Base-by-base conservation (phyloP, 2,113 vertebrate species). In the Ameiurus melas region DNA sequence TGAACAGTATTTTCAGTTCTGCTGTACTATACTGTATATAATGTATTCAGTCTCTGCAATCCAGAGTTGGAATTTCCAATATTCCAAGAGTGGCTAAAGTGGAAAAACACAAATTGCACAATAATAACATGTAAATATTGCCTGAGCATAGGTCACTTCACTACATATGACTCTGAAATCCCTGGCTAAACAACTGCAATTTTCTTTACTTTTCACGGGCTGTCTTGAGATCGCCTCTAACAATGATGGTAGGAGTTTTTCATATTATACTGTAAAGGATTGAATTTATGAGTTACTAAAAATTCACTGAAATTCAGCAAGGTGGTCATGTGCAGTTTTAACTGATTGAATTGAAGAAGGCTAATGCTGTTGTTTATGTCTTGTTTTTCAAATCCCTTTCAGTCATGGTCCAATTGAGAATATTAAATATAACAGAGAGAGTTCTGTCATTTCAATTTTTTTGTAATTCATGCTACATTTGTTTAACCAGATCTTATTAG, bases 101-200 rank as follows among this genome's bases (percentile, higher is more conserved):
- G 43, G 73, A 39, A 68, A 68, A 58, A 17, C 47, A 70, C 8
- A 57, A 51, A 70, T 89, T 79, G 62, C 68, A 27, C 70, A 89
- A 89, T 66, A 51, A 87, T 8, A 51, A 39, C 20, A 22, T 20
- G 86, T 83, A 75, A 75, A 83, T 17, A 71, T 47, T 84, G 66
- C 4, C 47, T 27, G 33, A 77, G 27, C 81, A 25, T 20, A 64
- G 79, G 66, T 33, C 73, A 77, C 8, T 30, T 81, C 25, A 58
- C 33, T n/a, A 77, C 6, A 36, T 8, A 85, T 3, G 22, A 36
- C 68, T 83, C 6, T 30, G 36, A 84, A n/a, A 64, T 14, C 70
- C 27, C 55, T 36, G 13, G 55, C 17, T 71, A 22, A 30, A 19
- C 1, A 6, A 57, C 51, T n/a, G 20, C 4, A 75, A 68, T 10